Conservation (phyloP, 2,113 vertebrate genomes). For the Zosterops borbonicus region DNA sequence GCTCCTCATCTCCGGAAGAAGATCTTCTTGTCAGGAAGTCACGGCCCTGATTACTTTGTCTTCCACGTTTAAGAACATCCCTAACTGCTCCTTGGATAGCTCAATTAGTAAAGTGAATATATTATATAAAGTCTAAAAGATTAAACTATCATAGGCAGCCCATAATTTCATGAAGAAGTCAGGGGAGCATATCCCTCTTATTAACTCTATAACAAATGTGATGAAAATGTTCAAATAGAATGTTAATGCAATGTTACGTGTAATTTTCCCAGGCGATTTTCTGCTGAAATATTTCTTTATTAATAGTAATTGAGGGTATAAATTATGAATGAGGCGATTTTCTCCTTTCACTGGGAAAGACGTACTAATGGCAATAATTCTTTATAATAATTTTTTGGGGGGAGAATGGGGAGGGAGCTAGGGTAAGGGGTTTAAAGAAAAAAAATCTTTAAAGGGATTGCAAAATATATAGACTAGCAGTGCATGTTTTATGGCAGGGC, state of each 20-base stretch:
- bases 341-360: constrained; percentile 92
- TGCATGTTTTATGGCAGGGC: constrained; percentile 51
- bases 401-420: constrained; percentile 74
- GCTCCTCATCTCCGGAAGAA: constrained; percentile 69
- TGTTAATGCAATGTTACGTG: constrained; percentile 99
- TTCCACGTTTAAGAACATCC: constrained; percentile 83
- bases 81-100: constrained; percentile 87
- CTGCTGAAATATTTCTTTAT: constrained; percentile 98
- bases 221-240: constrained; percentile 99
- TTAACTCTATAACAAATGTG: constrained; percentile 99
- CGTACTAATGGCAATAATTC: constrained; percentile 96
- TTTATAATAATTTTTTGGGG: constrained; percentile 90
- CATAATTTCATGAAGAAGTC: constrained; percentile 99
- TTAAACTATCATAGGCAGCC: constrained; percentile 99
- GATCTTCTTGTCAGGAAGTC: constrained; percentile 78
- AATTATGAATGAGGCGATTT: constrained; percentile 99
- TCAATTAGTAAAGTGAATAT: constrained; percentile 99
- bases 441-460: constrained; percentile 77
- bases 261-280: constrained; percentile 96
- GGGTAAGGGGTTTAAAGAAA: constrained; percentile 60
- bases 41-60: constrained; percentile 78
- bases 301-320: constrained; percentile 99
- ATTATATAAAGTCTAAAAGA: constrained; percentile 98
- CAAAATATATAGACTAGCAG: constrained; percentile 63
- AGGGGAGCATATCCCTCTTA: constrained; percentile 99